Conservation (phyloP, 2,797 vertebrate species). For the Sebastes aleutianus region DNA sequence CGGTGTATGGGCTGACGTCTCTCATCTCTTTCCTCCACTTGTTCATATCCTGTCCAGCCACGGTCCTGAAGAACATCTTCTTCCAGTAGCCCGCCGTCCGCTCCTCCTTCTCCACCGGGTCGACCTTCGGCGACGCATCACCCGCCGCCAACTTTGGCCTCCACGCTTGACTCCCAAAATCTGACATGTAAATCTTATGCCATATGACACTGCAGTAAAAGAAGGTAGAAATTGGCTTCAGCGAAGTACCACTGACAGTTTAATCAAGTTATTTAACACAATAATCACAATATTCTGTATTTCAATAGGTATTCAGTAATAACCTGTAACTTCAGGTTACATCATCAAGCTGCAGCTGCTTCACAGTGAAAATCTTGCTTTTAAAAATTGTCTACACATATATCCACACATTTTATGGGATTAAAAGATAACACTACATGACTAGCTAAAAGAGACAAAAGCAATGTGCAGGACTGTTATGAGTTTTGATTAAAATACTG, state of each 20-base stretch:
- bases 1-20: conserved; percentile 78
- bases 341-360: too few species aligned
- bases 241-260: background rate
- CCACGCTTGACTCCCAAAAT: conserved; percentile 71
- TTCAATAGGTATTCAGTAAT: too few species aligned
- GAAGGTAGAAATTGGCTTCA: background rate
- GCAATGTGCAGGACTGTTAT: background rate
- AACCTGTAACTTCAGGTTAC: background rate
- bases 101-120: conserved; percentile 37
- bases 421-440: background rate
- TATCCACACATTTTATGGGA: background rate
- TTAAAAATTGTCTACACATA: background rate
- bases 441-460: background rate
- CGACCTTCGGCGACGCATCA: conserved; percentile 13
- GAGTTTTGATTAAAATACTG: background rate
- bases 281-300: too few species aligned
- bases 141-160: conserved; percentile 44
- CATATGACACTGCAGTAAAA: conserved; percentile 81
- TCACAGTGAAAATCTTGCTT: background rate
- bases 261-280: background rate
- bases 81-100: conserved; percentile 85
- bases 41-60: conserved; percentile 68
- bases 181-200: conserved; percentile 81
- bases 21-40: conserved; percentile 78
- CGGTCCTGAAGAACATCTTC: conserved; percentile 81